Evolutionary conservation across 1,140 invertebrate genomes (phyloP), one percentile per base, ranked within the genome.

Genomic region (Drosophila rhopaloa): DNA sequence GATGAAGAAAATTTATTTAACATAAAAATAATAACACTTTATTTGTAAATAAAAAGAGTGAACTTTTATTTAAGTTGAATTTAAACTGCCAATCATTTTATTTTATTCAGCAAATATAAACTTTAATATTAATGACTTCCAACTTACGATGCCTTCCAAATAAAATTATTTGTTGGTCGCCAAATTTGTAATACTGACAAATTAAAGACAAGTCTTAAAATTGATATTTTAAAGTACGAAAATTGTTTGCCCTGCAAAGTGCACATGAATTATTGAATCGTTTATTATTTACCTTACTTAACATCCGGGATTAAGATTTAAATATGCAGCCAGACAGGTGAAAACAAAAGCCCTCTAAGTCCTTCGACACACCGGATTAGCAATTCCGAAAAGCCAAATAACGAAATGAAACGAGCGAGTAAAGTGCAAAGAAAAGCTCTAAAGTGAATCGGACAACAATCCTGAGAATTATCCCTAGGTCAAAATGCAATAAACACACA

Each of bases 401-500:
- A 40, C 41, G 10, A 35, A 35, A 16, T 41, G 6, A 41, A 53
- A 19, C 13, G 14, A 47, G 16, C 11, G 13, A 62, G 13, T 16
- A n/a, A 72, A 75, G 38, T 55, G 16, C 38, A 63, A 44, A 29
- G 24, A 48, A 63, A 48, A 70, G 27, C 27, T 43, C 14, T 14
- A 65, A 62, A 75, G 53, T 66, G 24, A 54, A 75, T 67, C 44
- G 43, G 13, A 44, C 50, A 67, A 68, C 55, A 76, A 50, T 44
- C 38, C 35, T 38, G 14, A 10, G 13, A 63, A 55, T 63, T 62
- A 74, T 74, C 14, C 48, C 6, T 38, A 43, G 68, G 68, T 74
- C 57, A 74, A 74, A 74, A 41, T 74, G 57, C 70, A 72, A 53
- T 72, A 72, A 71, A 51, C 37, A 56, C 37, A 68, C 63, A 58